Base-by-base conservation (phyloP, 2,113 vertebrate genomes). In the Mesoclemmys tuberculata region DNA sequence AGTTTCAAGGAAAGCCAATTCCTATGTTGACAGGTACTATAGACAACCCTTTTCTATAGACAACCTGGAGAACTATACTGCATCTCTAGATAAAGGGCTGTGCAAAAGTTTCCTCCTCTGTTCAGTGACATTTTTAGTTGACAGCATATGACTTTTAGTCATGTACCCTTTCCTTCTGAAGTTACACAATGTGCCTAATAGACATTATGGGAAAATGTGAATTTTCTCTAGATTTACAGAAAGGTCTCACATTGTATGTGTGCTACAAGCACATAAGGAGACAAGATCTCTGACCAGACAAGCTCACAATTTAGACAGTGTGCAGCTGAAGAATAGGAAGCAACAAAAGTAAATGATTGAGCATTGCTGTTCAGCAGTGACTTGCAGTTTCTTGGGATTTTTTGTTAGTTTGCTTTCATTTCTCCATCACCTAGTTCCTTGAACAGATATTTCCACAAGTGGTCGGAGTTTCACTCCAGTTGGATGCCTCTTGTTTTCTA, bases 1-100 rank as follows among this genome's bases (percentile, higher is more conserved):
- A 0, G 0, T 48, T 68, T 71, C 55, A 82, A 22, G 61, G 93
- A 85, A 97, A 96, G 48, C 31, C 87, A 84, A 90, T 89, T 90
- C 54, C 18, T 68, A 29, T 90, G 93, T 35, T 92, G 90, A 96
- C 90, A 95, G 95, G 16, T 90, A 77, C 88, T 90, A 0, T 31
- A 87, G 79, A 87, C 88, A 96, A 49, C 27, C 31, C 8, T 3
- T 26, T 19, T 19, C n/a, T 79, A 58, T 51, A 87, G 77, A 78
- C 51, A 92, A 89, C n/a, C 84, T 85, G 61, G 88, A 80, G 68
- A 9, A 10, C 51, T 68, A 22, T 78, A 27, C 49, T 71, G 58
- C 2, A 8, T 38, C 61, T 82, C 4, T 0, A 74, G 88, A 24
- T 7, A 52, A 85, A 85, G 46, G 89, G 24, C 74, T 35, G 19